Evolutionary conservation across 2,113 vertebrate species (phyloP).

Genomic region (Laticauda laticaudata): DNA sequence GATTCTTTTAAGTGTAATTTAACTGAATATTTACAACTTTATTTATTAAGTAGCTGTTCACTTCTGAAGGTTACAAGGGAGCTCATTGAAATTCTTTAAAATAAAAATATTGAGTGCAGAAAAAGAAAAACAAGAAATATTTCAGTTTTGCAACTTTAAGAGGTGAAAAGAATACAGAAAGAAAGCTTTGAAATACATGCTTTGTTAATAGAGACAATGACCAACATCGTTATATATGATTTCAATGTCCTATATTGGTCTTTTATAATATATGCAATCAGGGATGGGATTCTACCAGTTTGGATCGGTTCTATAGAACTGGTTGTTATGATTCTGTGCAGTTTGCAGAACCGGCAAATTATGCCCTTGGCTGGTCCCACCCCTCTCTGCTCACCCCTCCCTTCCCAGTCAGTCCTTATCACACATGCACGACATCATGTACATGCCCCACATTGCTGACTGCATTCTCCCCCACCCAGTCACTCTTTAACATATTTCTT

Average conservation of each 20-base stretch:
- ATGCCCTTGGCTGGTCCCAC: no score
- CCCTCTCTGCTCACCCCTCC: no score
- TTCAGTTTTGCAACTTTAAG: not conserved
- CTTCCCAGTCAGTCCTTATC: no score
- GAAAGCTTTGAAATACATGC: not conserved
- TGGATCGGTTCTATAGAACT: no score
- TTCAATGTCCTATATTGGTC: slow-evolving; percentile 18
- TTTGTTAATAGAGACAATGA: not conserved
- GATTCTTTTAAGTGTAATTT: slow-evolving; percentile 10
- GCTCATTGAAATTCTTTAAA: slow-evolving; percentile 6
- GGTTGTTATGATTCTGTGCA: no score
- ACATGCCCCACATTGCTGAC: no score
- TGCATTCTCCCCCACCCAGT: no score
- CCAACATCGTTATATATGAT: not conserved
- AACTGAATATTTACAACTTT: slow-evolving; percentile 32
- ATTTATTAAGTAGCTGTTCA: slow-evolving; percentile 32
- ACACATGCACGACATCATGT: no score
- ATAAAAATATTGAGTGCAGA: not conserved
- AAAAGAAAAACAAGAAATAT: not conserved
- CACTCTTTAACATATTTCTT: no score
- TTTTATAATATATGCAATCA: not conserved
- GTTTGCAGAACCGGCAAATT: no score
- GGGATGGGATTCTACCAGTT: no score
- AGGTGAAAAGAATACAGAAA: not conserved
- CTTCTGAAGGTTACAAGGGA: not conserved